Evolutionary conservation across 2,797 vertebrate genomes (phyloP).

Genomic region (Sebastes hubbsi): DNA sequence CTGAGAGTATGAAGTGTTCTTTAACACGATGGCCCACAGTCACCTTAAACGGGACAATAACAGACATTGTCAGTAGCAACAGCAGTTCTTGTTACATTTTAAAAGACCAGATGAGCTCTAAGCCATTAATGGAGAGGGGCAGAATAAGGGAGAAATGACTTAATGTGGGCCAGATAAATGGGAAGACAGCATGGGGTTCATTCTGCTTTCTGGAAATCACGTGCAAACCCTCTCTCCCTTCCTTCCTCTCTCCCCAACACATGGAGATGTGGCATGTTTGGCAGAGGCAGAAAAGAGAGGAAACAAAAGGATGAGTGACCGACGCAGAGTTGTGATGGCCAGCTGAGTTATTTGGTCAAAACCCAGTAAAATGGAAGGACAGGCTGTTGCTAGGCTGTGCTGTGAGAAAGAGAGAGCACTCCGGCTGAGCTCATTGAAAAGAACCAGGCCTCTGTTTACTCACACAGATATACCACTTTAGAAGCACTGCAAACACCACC

Average conservation of each 20-base stretch:
- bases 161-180: conserved; percentile 69
- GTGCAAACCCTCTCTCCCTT: conserved; percentile 64
- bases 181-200: conserved; percentile 58
- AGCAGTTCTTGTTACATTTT: background rate
- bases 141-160: conserved; percentile 50
- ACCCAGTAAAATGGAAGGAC: conserved; percentile 73
- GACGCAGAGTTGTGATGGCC: conserved; percentile 66
- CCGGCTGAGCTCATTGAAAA: conserved; percentile 72
- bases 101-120: conserved; percentile 40
- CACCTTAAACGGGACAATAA: conserved; percentile 17
- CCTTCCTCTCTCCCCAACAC: conserved; percentile 60
- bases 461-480: conserved; percentile 70
- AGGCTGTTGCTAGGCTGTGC: conserved; percentile 77
- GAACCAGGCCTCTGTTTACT: conserved; percentile 75
- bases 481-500: conserved; percentile 66
- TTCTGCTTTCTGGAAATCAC: conserved; percentile 63
- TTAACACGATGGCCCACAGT: background rate
- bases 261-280: conserved; percentile 78
- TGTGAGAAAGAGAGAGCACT: conserved; percentile 69
- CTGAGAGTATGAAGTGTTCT: background rate
- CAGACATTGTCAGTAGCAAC: background rate
- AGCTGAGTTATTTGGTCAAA: conserved; percentile 80
- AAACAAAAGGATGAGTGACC: conserved; percentile 78
- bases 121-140: conserved; percentile 1
- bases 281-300: conserved; percentile 68